Evolutionary conservation across 2,797 vertebrate species (phyloP), one percentile per base, ranked within the genome.

Genomic region (Crocodylus rhombifer): DNA sequence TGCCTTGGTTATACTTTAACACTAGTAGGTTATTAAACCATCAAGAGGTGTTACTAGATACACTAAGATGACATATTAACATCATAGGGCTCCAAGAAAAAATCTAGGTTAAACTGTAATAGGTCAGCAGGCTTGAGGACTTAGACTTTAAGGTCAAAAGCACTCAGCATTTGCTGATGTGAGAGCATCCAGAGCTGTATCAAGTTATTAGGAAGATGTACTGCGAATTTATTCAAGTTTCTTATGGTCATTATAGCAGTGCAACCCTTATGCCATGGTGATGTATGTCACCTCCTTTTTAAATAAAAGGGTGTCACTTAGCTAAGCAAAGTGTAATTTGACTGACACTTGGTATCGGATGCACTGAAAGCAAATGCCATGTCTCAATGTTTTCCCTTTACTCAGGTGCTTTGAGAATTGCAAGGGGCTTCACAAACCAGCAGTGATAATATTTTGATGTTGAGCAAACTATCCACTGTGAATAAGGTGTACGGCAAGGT

Each of bases 41-140:
- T 75, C 77, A n/a, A 3, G n/a, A 0, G 0, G 0, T 42, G 89
- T 93, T 91, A 91, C 90, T 62, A 15, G 80, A 0, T 56, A 81
- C 58, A 77, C 64, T 36, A n/a, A 1, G 64, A 77, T 95, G 94
- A 95, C 42, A 17, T 85, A 87, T 96, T 96, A 96, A 93, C 94
- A 16, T 51, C 17, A 9, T 14, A 51, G 60, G 74, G 2, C 75
- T 90, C 74, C 7, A 20, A 2, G 55, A 71, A 89, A 86, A 86
- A 87, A 84, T 94, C 76, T 64, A 14, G 91, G 94, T 93, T 94
- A 92, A 92, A 96, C 93, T 96, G 91, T 92, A 85, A 77, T 25
- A 3, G 64, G 60, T 83, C 69, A 1, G 33, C 4, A 63, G 77
- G 28, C 63, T 65, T 26, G 25, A 8, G 23, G 69, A 33, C 33